Percentiles rank a stretch among this genome's conserved stretches.
Conservation (phyloP, 35 echinoderm and acorn worm species). For the Lytechinus pictus region DNA sequence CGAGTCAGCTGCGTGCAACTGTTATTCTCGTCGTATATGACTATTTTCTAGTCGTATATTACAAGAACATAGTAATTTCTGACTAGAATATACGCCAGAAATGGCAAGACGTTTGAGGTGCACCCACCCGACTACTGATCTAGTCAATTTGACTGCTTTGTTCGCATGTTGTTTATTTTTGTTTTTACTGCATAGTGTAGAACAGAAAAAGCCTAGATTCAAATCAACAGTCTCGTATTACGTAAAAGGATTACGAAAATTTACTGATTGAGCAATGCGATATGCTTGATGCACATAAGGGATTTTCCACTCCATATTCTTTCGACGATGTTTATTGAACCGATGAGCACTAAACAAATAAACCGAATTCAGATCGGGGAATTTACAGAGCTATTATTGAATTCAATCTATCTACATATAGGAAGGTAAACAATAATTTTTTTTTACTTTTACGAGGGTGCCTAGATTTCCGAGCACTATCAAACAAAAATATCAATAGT, state of each 20-base stretch:
- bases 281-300: not conserved
- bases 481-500: too few species aligned
- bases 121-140: too few species aligned
- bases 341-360: not conserved
- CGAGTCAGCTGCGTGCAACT: too few species aligned
- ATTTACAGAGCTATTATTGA: not conserved
- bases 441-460: too few species aligned
- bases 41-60: too few species aligned
- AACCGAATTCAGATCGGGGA: not conserved
- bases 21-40: too few species aligned
- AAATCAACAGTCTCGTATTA: not conserved
- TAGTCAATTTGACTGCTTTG: not conserved
- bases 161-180: not conserved
- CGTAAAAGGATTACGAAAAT: not conserved
- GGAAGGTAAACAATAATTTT: not conserved
- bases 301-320: not conserved
- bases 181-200: not conserved
- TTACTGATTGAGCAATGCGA: not conserved
- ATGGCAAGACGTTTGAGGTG: too few species aligned
- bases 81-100: too few species aligned
- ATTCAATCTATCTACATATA: not conserved
- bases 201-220: not conserved
- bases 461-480: too few species aligned
- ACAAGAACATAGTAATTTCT: too few species aligned
- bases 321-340: not conserved